A percentile compares a stretch with the other conserved stretches of the same genome.
Conservation (phyloP, 2,888 invertebrate species). For the Hyalella azteca region DNA sequence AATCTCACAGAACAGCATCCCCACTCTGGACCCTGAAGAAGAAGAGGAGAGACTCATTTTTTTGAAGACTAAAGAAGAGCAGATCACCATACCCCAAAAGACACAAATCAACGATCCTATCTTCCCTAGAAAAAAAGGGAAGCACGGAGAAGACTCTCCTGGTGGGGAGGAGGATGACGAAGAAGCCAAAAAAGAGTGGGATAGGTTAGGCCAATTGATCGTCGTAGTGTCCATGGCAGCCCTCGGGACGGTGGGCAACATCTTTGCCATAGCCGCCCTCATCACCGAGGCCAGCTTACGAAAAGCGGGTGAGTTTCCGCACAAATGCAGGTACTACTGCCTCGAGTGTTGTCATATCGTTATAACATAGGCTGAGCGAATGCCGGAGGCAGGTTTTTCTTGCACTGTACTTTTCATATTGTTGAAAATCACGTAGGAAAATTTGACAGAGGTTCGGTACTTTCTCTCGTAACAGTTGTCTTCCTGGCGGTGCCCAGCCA, state of each 20-base stretch:
- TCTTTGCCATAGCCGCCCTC: conserved; percentile 77
- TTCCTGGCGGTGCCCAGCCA: no score
- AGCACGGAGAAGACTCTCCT: background rate
- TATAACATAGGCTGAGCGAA: no score
- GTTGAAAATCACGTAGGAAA: no score
- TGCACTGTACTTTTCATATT: no score
- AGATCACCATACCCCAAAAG: background rate
- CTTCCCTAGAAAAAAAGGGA: background rate
- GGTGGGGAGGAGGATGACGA: background rate
- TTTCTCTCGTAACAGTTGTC: no score
- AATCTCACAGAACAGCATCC: background rate
- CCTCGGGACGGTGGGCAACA: conserved; percentile 75
- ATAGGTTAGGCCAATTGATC: conserved; percentile 72
- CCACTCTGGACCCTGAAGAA: background rate
- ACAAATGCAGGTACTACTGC: no score
- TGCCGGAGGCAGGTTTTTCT: no score
- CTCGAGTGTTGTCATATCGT: no score
- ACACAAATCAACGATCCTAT: background rate
- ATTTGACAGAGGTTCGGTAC: no score
- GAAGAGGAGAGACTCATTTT: background rate
- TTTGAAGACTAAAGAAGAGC: background rate
- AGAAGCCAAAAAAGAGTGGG: conserved; percentile 71
- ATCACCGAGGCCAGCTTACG: conserved; percentile 75
- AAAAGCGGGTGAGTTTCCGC: conserved; percentile 71
- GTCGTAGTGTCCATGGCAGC: conserved; percentile 72